phyloP scores from a whole-genome alignment of 64 coral and sea anemone species.

The Trachythela sp. region DNA sequence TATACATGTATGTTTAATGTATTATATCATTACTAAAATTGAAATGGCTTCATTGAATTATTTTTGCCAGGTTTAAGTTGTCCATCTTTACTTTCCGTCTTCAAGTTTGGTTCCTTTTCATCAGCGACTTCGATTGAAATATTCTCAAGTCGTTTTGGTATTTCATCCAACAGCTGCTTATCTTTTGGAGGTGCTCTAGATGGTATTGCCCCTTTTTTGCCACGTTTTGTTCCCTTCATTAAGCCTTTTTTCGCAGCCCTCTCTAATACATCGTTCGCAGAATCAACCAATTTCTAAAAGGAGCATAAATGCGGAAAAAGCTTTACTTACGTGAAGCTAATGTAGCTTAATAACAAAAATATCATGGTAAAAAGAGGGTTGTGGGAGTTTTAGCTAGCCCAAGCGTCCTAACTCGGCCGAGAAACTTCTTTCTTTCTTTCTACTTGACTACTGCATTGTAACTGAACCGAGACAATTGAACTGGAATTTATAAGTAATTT shows the following conservation, averaged over 20 bases:
- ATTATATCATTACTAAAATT: no score
- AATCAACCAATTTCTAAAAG: constrained; percentile 53
- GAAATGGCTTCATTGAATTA: background rate
- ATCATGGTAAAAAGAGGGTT: no score
- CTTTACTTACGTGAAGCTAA: background rate
- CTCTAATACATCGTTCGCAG: constrained; percentile 60
- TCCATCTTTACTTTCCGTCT: background rate
- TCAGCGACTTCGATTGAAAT: background rate
- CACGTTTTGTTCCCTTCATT: constrained; percentile 51
- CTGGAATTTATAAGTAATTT: no score
- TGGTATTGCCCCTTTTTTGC: background rate
- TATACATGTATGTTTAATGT: no score
- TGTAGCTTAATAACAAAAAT: background rate
- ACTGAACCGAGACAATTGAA: no score
- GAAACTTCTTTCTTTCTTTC: no score
- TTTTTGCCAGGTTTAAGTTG: background rate
- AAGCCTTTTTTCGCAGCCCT: constrained; percentile 72
- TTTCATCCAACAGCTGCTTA: background rate
- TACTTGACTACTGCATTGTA: no score
- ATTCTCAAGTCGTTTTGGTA: background rate
- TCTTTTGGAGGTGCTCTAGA: background rate
- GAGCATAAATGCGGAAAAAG: background rate
- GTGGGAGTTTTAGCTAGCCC: no score
- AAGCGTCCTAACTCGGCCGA: no score
- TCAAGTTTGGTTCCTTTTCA: background rate